phyloP scores from a whole-genome alignment of 2,797 vertebrate genomes.

The Leptatherina wallacei region DNA sequence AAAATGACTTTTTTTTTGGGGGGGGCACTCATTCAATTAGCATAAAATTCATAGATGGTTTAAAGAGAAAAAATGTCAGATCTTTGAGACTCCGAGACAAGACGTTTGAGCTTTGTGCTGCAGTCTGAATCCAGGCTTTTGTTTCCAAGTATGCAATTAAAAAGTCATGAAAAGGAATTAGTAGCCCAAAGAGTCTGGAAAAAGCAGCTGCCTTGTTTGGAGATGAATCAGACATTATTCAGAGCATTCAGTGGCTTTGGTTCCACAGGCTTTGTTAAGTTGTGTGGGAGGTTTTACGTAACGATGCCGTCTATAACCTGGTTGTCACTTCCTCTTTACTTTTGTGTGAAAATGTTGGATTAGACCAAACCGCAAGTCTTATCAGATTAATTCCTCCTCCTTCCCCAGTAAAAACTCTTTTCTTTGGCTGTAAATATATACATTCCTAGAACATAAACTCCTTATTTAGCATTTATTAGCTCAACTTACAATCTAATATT shows the following conservation, averaged over 20 bases:
- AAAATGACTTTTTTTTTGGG: too few species aligned
- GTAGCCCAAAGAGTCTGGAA: not conserved
- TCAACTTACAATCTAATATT: not conserved
- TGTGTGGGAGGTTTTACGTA: conserved; percentile 61
- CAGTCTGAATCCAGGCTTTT: not conserved
- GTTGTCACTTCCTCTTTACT: conserved; percentile 10
- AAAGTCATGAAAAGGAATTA: not conserved
- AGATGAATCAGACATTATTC: conserved; percentile 14
- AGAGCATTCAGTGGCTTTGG: conserved; percentile 16
- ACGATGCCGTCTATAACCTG: conserved; percentile 44
- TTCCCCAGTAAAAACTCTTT: not conserved
- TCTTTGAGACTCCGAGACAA: too few species aligned
- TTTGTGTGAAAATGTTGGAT: conserved; percentile 11
- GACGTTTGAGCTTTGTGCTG: too few species aligned
- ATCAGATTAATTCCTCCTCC: conserved; percentile 11
- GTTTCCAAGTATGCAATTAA: not conserved
- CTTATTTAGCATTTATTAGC: not conserved
- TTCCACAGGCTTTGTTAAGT: conserved; percentile 9
- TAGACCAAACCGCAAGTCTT: conserved; percentile 9
- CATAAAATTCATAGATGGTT: too few species aligned
- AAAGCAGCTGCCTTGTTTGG: conserved; percentile 17
- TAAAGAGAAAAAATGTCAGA: too few species aligned
- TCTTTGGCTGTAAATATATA: not conserved
- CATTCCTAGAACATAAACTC: not conserved
- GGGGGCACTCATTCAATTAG: too few species aligned